Evolutionary conservation across 2,888 invertebrate genomes (phyloP).

Genomic region (Onthophagus sagittarius): DNA sequence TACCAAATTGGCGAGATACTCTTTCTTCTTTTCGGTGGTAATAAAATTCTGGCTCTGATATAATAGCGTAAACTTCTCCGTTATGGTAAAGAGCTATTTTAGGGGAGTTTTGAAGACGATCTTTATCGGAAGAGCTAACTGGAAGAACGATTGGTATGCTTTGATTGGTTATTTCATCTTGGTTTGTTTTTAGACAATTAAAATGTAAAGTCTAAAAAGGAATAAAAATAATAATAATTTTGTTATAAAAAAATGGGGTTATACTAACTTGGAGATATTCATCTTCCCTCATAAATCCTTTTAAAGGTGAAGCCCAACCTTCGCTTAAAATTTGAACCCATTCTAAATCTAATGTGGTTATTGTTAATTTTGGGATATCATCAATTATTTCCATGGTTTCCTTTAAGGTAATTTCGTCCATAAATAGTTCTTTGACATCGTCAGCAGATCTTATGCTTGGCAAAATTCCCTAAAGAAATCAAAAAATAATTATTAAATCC

Average conservation of each 20-base stretch:
- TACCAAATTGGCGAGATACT: conserved; percentile 86
- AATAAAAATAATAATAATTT: not conserved
- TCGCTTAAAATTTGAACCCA: conserved; percentile 91
- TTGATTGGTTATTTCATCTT: conserved; percentile 63
- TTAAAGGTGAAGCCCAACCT: conserved; percentile 95
- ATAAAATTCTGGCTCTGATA: conserved; percentile 84
- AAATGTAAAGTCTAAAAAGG: conserved; percentile 73
- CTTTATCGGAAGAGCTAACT: conserved; percentile 66
- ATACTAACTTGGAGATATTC: conserved; percentile 64
- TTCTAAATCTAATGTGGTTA: conserved; percentile 80
- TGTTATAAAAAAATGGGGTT: conserved; percentile 26
- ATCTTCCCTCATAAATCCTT: conserved; percentile 94
- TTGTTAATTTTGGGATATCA: conserved; percentile 67
- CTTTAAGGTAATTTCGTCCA: conserved; percentile 60
- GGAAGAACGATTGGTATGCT: conserved; percentile 91
- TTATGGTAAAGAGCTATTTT: conserved; percentile 64
- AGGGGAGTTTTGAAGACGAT: conserved; percentile 59
- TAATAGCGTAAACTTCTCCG: conserved; percentile 66
- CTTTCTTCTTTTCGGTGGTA: conserved; percentile 91
- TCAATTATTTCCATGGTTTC: conserved; percentile 66
- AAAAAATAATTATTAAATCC: conserved; percentile 5
- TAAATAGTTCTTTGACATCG: conserved; percentile 72
- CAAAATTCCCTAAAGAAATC: conserved; percentile 16
- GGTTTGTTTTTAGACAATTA: conserved; percentile 63
- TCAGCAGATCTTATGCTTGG: conserved; percentile 12